Evolutionary conservation across 2,113 vertebrate species (phyloP), one percentile per base, ranked within the genome.

Genomic region (Odocoileus hemionus): DNA sequence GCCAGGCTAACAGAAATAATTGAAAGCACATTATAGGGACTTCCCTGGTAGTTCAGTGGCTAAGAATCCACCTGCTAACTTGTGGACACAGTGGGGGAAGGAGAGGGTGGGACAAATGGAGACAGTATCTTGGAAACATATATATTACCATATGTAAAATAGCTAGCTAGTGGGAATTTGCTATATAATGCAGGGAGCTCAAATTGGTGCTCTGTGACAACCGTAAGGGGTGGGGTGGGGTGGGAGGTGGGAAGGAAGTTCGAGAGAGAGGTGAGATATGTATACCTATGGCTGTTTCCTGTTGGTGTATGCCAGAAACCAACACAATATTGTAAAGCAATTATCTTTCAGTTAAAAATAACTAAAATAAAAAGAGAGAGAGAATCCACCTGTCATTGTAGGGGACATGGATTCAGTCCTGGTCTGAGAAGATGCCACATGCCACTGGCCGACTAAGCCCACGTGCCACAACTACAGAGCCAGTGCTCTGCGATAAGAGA

Each of bases 1-100:
- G 2, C 67, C 47, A 91, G 23, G 8, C 45, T 87, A 45, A 87
- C 33, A 89, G 54, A 8, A 61, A 58, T 50, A 54, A 21, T 82
- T 74, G 25, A 95, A 94, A 89, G 45, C 61, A 85, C 45, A 45
- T 39, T 78, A 61, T 23, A 26, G 25, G 39, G 70, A 26, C 70
- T 43, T 76, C 39, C 6, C 39, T 43, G 39, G 23, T 76, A 43
- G 39, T 76, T 43, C 23, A 43, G 21, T 26, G 70, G 70, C 39
- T 76, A 43, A 76, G 23, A 76, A 43, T 76, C 6, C 0, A 0
- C 36, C 36, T 76, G 70, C 12, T 26, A 43, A 43, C 23, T 14
- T 76, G 6, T 26, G 23, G 36, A 76, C 70, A 76, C 70, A 26
- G 39, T 43, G 12, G 39, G 12, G 70, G 39, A 76, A 43, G 39